Percentiles rank a stretch among this genome's conserved stretches.
phyloP scores from a whole-genome alignment of 2,113 vertebrate genomes.

The Pseudonaja textilis region DNA sequence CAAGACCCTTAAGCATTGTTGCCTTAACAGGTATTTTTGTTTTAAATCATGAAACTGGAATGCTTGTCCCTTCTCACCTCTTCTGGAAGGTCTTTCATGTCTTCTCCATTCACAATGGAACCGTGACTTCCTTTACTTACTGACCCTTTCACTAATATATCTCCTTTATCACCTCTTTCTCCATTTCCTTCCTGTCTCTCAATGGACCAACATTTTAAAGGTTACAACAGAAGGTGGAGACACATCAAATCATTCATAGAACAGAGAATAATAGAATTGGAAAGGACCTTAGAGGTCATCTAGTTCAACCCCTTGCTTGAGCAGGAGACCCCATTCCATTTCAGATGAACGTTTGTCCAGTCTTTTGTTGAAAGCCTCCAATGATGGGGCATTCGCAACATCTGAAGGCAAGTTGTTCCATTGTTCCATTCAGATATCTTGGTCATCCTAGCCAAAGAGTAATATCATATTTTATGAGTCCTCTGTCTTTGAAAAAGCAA shows the following conservation, averaged over 20 bases:
- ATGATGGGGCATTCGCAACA: neutral
- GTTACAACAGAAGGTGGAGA: constrained; percentile 29
- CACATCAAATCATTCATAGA: neutral
- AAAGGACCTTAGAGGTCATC: neutral
- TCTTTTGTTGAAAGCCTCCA: neutral
- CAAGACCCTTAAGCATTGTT: constrained; percentile 86
- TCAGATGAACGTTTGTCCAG: neutral
- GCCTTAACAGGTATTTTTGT: constrained; percentile 88
- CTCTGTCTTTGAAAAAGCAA: neutral
- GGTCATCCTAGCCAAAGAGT: neutral
- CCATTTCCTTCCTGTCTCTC: constrained; percentile 13
- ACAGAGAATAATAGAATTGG: neutral
- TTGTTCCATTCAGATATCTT: neutral
- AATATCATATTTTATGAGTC: neutral
- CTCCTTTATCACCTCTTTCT: constrained; percentile 19
- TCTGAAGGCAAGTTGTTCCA: neutral
- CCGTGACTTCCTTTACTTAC: constrained; percentile 51
- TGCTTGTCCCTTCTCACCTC: constrained; percentile 38
- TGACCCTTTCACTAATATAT: constrained; percentile 36
- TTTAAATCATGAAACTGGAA: constrained; percentile 45
- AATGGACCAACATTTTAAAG: constrained; percentile 16
- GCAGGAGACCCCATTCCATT: neutral
- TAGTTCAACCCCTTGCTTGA: neutral
- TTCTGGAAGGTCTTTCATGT: constrained; percentile 35
- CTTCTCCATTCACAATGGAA: constrained; percentile 38